Evolutionary conservation across 2,113 vertebrate genomes (phyloP), one percentile per base, ranked within the genome.

Genomic region (Rostratula benghalensis): DNA sequence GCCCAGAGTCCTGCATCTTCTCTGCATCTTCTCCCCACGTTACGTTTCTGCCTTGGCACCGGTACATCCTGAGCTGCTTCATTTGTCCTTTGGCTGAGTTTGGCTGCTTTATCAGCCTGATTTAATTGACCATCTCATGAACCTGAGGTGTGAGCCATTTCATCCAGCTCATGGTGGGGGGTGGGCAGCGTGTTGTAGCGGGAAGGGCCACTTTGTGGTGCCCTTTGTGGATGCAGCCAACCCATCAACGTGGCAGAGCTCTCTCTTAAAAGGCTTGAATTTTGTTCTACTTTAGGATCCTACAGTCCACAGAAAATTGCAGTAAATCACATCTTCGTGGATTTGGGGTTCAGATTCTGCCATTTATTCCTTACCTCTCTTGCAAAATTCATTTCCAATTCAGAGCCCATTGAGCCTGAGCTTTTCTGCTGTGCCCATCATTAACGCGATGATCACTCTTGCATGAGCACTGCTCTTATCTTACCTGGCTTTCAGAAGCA

Each of bases 31-130:
- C 37, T 83, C 76, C 5, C 0, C 2, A 25, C 27, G 43, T 43
- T 35, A 43, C 63, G 8, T 37, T 83, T 65, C 78, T 86, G 56
- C 63, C 63, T 80, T 85, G 84, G 70, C 78, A 88, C 15, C 0
- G 0, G 12, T 31, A 22, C 3, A 1, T 71, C 60, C 76, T 75
- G 60, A 35, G 69, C 35, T 7, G 13, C 61, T 76, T 89, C 33
- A 50, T 89, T 89, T 82, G 77, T 93, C 57, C 65, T 91, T 75
- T 93, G 88, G 76, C 83, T 81, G 76, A 53, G n/a, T 89, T 83
- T 4, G 0, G 45, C 77, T 89, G 86, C 80, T 90, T 89, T 79
- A 68, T 61, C 83, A 86, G 83, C 65, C 81, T 89, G 79, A 41
- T 87, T 93, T 94, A 89, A 95, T 27, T 51, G 80, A 37, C 61